Evolutionary conservation across 92 coral and sea anemone species (phyloP), one percentile per base, ranked within the genome.

Genomic region (Zoanthus sansibaricus): DNA sequence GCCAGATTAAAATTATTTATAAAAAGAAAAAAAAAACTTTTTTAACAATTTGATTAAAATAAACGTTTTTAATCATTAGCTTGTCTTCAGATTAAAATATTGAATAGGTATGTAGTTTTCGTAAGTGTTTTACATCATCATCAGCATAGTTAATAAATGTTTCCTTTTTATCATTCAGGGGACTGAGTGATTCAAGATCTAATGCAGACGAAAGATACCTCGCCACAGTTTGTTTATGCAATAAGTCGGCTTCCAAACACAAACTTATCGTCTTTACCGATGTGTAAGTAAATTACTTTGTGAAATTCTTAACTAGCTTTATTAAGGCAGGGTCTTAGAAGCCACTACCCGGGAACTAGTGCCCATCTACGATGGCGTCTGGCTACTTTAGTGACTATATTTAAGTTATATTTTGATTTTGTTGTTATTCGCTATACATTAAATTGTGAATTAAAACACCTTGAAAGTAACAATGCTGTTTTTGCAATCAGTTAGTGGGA

Each of bases 211-310:
- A 97, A 82, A 90, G 83, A 66, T 90, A 86, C 71, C 93, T 97
- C 32, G 90, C 89, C n/a, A 86, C 88, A 32, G 83, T 97, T 54
- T 92, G 97, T 48, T 87, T 66, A 16, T 87, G 86, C 46, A 97
- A 94, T 71, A 91, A 93, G 86, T 90, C 92, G 15, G 84, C 93
- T 32, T 82, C 82, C 5, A 91, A 89, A 86, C 88, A 93, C 88
- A 97, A 95, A 76, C 91, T 97, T 45, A 98, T 92, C 9, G 91
- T 95, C 45, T 97, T 97, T 77, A 93, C 99, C 9, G 99, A 97
- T 76, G 97, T 92, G 99, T 97, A 89, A 87, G 98, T 75, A 49
- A 25, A 25, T 25, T 25, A 49, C 55, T 49, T 49, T 49, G 12
- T 49, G 9, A 49, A 7, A 3, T 49, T 49, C 12, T 7, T 49